phyloP scores from a whole-genome alignment of 2,113 vertebrate species.

The Macrotis lagotis region DNA sequence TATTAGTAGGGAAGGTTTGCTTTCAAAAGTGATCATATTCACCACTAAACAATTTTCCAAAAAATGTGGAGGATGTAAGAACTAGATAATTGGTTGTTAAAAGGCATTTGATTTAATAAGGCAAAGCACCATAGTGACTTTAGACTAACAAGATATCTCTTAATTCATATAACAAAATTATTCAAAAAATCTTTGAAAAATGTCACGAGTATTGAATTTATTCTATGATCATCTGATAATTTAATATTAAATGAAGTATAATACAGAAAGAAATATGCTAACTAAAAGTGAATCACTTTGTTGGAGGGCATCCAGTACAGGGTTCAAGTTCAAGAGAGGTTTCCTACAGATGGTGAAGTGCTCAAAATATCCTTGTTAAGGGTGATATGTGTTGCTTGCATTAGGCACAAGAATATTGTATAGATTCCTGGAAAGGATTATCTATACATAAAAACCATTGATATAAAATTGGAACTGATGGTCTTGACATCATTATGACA shows the following conservation, averaged over 20 bases:
- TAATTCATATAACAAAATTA: not conserved
- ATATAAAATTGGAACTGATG: too few relatives aligned
- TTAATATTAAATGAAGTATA: not conserved
- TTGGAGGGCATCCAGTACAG: not conserved
- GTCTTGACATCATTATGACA: too few relatives aligned
- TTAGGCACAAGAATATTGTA: not conserved
- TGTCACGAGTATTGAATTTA: not conserved
- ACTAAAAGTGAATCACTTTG: not conserved
- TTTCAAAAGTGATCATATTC: not conserved
- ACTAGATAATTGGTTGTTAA: not conserved
- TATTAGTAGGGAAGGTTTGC: not conserved
- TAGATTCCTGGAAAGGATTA: not conserved
- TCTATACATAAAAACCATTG: too few relatives aligned
- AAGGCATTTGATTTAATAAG: not conserved
- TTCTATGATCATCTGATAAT: not conserved
- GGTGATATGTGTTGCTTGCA: not conserved
- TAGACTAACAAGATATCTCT: not conserved
- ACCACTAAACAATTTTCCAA: not conserved
- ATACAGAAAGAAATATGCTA: not conserved
- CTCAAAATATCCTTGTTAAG: not conserved
- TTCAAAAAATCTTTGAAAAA: not conserved
- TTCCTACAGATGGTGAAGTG: not conserved
- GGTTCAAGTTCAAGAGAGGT: not conserved
- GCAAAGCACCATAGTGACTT: not conserved
- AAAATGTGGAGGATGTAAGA: not conserved